These are phyloP conservation scores for Lottia scabra DNA, from an alignment of 2,888 invertebrate genomes.

Conservation along the genomic window DNA sequence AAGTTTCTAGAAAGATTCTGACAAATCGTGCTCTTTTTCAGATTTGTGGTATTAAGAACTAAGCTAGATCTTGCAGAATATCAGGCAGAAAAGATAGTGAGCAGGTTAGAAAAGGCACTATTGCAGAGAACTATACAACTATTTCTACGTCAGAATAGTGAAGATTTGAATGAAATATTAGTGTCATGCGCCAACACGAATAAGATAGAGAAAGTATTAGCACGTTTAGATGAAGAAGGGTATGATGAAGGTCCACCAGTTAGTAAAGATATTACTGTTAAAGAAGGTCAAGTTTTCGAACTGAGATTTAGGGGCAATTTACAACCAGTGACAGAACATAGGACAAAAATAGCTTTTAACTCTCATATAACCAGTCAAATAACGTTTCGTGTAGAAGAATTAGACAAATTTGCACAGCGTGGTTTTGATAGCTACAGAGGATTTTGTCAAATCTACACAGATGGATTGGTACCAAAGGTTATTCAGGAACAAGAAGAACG, in stretches of 20 bases:
- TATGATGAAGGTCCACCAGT: slow-evolving; percentile 56
- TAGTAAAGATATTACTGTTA: slow-evolving; percentile 48
- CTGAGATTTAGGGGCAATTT: slow-evolving; percentile 62
- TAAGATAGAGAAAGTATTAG: slow-evolving; percentile 43
- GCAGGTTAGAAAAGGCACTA: slow-evolving; percentile 40
- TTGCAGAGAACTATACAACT: slow-evolving; percentile 46
- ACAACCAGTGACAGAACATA: slow-evolving; percentile 22
- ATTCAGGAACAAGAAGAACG: slow-evolving; percentile 29
- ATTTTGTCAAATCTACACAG: slow-evolving; percentile 59
- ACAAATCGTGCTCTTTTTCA: too few relatives aligned
- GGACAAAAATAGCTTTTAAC: slow-evolving; percentile 48
- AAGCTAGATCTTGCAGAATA: slow-evolving; percentile 32
- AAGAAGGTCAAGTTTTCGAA: slow-evolving; percentile 60
- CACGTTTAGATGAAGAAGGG: slow-evolving; percentile 48
- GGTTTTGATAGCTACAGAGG: slow-evolving; percentile 60
- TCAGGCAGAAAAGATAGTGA: slow-evolving; percentile 47
- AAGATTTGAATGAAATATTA: slow-evolving; percentile 43
- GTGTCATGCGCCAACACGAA: slow-evolving; percentile 42
- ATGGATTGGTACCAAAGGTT: slow-evolving; percentile 36
- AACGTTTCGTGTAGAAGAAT: slow-evolving; percentile 48
- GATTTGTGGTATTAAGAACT: slow-evolving; percentile 51
- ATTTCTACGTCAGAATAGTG: slow-evolving; percentile 52
- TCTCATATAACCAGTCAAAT: slow-evolving; percentile 50
- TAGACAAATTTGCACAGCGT: slow-evolving; percentile 63
- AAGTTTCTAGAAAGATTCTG: too few relatives aligned